phyloP scores from a whole-genome alignment of 2,113 vertebrate genomes.

The Lanius ludovicianus region DNA sequence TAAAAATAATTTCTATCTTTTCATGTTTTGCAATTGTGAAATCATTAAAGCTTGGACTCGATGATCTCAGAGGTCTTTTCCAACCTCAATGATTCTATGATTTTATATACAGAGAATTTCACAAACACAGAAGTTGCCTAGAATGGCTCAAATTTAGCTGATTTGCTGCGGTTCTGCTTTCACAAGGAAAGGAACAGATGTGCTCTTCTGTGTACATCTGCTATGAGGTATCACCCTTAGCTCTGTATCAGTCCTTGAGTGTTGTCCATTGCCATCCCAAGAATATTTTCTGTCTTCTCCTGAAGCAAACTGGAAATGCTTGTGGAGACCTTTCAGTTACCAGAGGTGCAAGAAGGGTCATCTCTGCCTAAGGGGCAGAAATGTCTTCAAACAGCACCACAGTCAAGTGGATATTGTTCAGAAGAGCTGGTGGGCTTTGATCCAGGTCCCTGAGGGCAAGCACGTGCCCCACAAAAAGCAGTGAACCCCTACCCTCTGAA shows the following conservation, averaged over 20 bases:
- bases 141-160: not conserved
- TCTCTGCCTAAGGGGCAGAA: not conserved
- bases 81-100: not conserved
- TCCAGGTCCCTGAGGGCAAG: not conserved
- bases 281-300: not conserved
- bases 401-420: not conserved
- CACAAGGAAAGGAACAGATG: not conserved
- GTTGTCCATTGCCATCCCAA: not conserved
- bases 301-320: not conserved
- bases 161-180: not conserved
- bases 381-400: not conserved
- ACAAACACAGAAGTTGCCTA: not conserved
- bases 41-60: rapidly evolving
- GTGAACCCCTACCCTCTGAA: not conserved
- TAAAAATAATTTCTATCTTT: not conserved
- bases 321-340: not conserved
- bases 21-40: not conserved
- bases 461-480: not conserved
- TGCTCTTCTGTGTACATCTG: rapidly evolving
- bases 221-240: rapidly evolving
- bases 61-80: not conserved
- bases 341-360: not conserved
- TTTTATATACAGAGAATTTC: not conserved
- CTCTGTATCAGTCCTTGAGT: not conserved
- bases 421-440: not conserved